Evolutionary conservation across 2,888 invertebrate genomes (phyloP), one percentile per base, ranked within the genome.

Genomic region (Parnassius orleans): DNA sequence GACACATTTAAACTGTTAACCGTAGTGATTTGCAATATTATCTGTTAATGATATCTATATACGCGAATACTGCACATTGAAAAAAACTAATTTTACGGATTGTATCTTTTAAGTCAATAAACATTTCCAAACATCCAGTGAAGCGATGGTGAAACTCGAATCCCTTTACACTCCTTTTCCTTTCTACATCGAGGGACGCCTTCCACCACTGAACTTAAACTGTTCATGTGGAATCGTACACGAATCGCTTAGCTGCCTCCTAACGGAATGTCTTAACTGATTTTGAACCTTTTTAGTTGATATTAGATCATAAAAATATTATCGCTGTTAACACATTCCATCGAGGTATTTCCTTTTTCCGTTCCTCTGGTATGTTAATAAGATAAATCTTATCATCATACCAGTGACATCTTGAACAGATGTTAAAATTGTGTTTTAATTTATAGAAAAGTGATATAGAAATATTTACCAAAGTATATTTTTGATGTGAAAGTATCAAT

Each of bases 221-320:
- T 78, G 69, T 81, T 90, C 82, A 91, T 66, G 90, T 92, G 91
- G 84, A 87, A 90, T 91, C 90, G 62, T 74, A 72, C 65, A 77
- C 68, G 90, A 91, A 88, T 83, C 89, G 91, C 90, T 84, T 75
- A 91, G 91, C 91, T 91, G 91, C 91, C 91, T 91, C 83, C 66
- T 66, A 66, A 61, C 72, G 76, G 79, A 83, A 77, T 74, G 79
- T 72, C 78, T 83, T 69, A 78, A 81, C 81, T 69, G 62, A 62
- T 46, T 46, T 12, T 9, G 14, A 48, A 48, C 5, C n/a, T 46
- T 12, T 46, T 5, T 9, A 7, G 11, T 46, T 11, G 11, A 12
- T n/a, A 46, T 46, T 46, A 33, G 33, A 33, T 5, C 15, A 48
- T 9, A 48, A 7, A 5, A 48, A 48, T 48, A 14, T 14, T 48